phyloP scores from a whole-genome alignment of 2,888 invertebrate species.

The Meandrusa payeni region DNA sequence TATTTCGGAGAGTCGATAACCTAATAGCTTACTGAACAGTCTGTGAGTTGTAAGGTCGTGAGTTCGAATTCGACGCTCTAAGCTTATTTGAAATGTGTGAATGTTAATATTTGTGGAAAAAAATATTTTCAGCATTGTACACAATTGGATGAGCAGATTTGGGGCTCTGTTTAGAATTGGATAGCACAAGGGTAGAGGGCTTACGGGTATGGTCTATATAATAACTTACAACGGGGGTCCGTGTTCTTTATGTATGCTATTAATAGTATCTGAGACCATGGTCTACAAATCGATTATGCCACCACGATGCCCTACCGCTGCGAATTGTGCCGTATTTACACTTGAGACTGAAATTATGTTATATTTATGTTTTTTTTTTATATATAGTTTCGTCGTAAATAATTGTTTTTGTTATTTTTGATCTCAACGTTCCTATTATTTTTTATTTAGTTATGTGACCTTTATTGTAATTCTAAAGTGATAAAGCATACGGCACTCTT shows the following conservation, averaged over 20 bases:
- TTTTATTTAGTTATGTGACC: constrained; percentile 5
- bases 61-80: no score
- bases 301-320: not conserved
- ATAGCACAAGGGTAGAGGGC: no score
- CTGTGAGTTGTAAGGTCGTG: no score
- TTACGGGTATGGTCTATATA: no score
- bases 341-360: constrained; percentile 21
- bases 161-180: no score
- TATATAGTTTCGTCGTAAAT: no score
- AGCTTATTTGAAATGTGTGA: no score
- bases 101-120: no score
- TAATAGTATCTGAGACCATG: not conserved
- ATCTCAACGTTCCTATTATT: constrained; percentile 18
- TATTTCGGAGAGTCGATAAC: no score
- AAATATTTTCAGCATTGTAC: no score
- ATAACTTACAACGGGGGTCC: constrained; percentile 1
- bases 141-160: no score
- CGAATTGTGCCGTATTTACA: constrained; percentile 15
- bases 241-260: not conserved
- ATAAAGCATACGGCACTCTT: constrained; percentile 2
- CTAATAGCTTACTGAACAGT: no score
- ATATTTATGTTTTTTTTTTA: constrained; percentile 1
- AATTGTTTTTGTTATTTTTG: not conserved
- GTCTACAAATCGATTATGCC: not conserved
- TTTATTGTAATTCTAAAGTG: constrained; percentile 4